phyloP scores from a whole-genome alignment of 2,888 invertebrate genomes.

The Agriotes lineatus region DNA sequence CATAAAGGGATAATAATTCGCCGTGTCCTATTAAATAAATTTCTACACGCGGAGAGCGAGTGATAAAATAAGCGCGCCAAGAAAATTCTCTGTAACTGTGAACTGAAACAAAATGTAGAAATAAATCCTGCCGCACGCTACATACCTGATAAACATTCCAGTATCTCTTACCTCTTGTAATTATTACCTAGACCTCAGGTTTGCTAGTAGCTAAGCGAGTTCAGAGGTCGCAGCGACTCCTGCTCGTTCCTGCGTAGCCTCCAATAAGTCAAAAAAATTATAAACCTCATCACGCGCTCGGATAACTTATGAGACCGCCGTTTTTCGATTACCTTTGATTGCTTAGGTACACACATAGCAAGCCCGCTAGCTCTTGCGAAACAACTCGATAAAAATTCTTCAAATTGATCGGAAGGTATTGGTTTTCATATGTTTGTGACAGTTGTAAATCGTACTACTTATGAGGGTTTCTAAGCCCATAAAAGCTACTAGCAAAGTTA shows the following conservation, averaged over 20 bases:
- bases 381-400: too few species aligned
- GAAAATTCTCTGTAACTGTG: constrained; percentile 52
- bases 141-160: constrained; percentile 44
- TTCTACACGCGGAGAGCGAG: constrained; percentile 37
- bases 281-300: constrained; percentile 17
- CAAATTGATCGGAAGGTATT: too few species aligned
- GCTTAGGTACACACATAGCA: too few species aligned
- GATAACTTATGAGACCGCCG: constrained; percentile 7
- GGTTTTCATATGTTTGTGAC: too few species aligned
- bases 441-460: too few species aligned
- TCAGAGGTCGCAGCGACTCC: constrained; percentile 34
- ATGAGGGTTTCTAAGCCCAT: too few species aligned
- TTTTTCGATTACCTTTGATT: constrained; percentile 14
- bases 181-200: constrained; percentile 42
- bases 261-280: constrained; percentile 33
- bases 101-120: constrained; percentile 54
- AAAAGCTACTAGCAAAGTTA: too few species aligned
- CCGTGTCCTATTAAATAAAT: constrained; percentile 43
- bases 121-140: constrained; percentile 50
- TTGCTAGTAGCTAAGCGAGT: constrained; percentile 38
- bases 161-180: constrained; percentile 43
- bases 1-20: constrained; percentile 41
- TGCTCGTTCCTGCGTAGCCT: constrained; percentile 31
- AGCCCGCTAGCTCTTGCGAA: too few species aligned
- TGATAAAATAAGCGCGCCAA: constrained; percentile 49